Evolutionary conservation across 2,888 invertebrate species (phyloP).

Genomic region (Choristoneura rosaceana): DNA sequence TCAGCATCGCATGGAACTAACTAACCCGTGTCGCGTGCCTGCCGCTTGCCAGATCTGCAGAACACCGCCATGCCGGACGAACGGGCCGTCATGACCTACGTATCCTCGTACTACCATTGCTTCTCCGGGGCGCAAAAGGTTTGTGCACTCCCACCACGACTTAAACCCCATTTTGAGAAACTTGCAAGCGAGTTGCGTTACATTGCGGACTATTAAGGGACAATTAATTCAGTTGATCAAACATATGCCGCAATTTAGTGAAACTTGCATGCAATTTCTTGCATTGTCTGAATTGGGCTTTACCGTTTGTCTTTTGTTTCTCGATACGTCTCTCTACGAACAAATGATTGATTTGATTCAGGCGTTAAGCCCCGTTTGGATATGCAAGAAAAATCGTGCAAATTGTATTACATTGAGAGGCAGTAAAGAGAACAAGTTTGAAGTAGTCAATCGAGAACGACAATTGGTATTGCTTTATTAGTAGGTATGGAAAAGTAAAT

Average conservation of each 20-base stretch:
- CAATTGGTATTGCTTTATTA: not conserved
- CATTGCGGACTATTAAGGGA: too few relatives aligned
- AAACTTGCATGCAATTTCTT: too few relatives aligned
- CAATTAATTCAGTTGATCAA: too few relatives aligned
- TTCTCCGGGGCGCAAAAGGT: constrained; percentile 99
- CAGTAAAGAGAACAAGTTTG: too few relatives aligned
- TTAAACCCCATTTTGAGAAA: not conserved
- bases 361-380: too few relatives aligned
- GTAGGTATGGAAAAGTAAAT: constrained; percentile 1
- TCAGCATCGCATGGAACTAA: constrained; percentile 76
- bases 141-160: constrained; percentile 62
- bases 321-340: not conserved
- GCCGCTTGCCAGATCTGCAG: constrained; percentile 94
- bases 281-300: too few relatives aligned
- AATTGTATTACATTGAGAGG: too few relatives aligned
- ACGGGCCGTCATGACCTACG: constrained; percentile 99
- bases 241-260: too few relatives aligned
- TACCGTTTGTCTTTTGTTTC: not conserved
- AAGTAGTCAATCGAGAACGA: too few relatives aligned
- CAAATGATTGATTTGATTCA: too few relatives aligned
- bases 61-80: constrained; percentile 99
- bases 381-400: too few relatives aligned
- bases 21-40: constrained; percentile 81
- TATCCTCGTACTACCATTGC: constrained; percentile 99
- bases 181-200: too few relatives aligned